These are phyloP conservation scores for Camptogramma bilineatum DNA, from an alignment of 2,888 invertebrate species.

Conservation along the genomic window DNA sequence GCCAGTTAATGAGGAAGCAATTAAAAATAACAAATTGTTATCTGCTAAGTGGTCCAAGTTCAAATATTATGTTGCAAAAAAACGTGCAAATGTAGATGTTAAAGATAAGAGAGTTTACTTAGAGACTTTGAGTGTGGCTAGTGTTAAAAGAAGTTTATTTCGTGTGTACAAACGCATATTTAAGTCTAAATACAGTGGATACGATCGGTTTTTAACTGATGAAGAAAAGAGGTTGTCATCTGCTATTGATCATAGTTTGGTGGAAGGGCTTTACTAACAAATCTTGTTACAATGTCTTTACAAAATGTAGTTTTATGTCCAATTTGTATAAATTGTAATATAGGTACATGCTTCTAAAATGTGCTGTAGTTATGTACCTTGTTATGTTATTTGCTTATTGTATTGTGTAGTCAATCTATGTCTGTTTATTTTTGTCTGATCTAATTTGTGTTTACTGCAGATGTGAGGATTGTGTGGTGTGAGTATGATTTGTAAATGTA, in stretches of 20 bases:
- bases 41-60: constrained; percentile 62
- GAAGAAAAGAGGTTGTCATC: constrained; percentile 88
- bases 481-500: constrained; percentile 13
- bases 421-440: constrained; percentile 22
- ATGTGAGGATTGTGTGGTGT: constrained; percentile 5
- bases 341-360: not conserved
- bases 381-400: constrained; percentile 16
- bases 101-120: constrained; percentile 66
- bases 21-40: constrained; percentile 43
- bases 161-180: constrained; percentile 72
- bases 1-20: constrained; percentile 44
- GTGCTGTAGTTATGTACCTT: not conserved
- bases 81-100: constrained; percentile 55
- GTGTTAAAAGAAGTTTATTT: constrained; percentile 69
- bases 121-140: constrained; percentile 67
- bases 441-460: constrained; percentile 4
- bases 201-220: constrained; percentile 87
- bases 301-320: not conserved
- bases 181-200: constrained; percentile 82
- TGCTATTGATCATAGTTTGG: constrained; percentile 59
- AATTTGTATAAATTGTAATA: not conserved
- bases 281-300: not conserved
- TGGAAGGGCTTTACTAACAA: constrained; percentile 66
- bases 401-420: constrained; percentile 2
- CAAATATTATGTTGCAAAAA: constrained; percentile 60